phyloP scores from a whole-genome alignment of 2,797 vertebrate genomes.

The Sebastes baramenuke region DNA sequence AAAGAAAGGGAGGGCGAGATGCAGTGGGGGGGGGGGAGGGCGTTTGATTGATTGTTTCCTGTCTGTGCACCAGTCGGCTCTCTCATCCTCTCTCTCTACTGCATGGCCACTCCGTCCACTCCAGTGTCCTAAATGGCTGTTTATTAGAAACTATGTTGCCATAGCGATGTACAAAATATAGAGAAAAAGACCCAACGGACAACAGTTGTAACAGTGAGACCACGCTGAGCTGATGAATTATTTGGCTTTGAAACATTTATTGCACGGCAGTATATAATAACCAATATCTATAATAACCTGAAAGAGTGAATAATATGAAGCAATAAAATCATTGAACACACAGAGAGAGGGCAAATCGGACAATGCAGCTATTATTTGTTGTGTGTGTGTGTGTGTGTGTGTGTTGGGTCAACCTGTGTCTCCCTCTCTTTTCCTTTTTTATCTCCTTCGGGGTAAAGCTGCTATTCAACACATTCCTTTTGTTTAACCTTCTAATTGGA shows the following conservation, averaged over 20 bases:
- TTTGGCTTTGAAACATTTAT: slow-evolving; percentile 37
- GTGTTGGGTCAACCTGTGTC: slow-evolving; percentile 9
- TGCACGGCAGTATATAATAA: neutral
- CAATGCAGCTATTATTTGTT: slow-evolving; percentile 6
- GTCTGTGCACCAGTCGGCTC: slow-evolving; percentile 46
- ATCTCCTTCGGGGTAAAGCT: slow-evolving; percentile 21
- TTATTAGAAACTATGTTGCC: slow-evolving; percentile 9
- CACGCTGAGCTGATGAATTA: neutral
- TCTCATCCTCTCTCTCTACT: slow-evolving; percentile 18
- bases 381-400: slow-evolving; percentile 16
- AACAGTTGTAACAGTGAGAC: neutral
- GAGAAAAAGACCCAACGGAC: neutral
- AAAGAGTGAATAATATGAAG: slow-evolving; percentile 17
- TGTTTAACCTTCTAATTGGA: slow-evolving; percentile 77
- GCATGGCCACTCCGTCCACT: slow-evolving; percentile 8
- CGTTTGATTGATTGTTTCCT: slow-evolving; percentile 75
- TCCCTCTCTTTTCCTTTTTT: slow-evolving; percentile 9
- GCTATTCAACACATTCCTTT: slow-evolving; percentile 64
- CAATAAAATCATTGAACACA: slow-evolving; percentile 37
- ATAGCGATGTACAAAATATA: slow-evolving; percentile 21
- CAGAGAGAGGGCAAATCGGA: slow-evolving; percentile 35
- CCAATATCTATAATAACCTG: slow-evolving; percentile 12
- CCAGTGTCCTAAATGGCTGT: slow-evolving; percentile 10
- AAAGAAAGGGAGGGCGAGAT: slow-evolving; percentile 38
- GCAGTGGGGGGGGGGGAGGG: neutral